Conservation (phyloP, 1,140 invertebrate genomes). For the Drosophila azteca region DNA sequence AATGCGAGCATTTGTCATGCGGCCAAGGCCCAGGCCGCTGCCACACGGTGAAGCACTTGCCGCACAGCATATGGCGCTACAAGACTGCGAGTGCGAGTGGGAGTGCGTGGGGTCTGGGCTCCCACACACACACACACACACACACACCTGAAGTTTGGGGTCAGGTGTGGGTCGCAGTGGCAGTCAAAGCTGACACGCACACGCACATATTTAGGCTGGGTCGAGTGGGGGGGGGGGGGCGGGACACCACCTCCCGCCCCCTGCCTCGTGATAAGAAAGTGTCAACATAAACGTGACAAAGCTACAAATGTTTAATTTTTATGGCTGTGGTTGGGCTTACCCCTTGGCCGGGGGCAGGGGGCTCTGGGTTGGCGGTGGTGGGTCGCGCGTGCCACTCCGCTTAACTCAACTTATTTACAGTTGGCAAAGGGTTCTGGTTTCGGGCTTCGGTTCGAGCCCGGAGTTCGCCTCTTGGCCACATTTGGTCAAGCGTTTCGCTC, state of each 20-base stretch:
- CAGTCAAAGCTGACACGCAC: conserved; percentile 77
- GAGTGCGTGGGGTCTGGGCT: conserved; percentile 5
- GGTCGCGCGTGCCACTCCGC: conserved; percentile 51
- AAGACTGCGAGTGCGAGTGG: conserved; percentile 17
- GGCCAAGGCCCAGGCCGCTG: conserved; percentile 29
- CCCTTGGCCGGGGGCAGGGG: conserved; percentile 1
- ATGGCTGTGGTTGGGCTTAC: conserved; percentile 53
- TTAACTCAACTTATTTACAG: conserved; percentile 79
- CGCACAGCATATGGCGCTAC: conserved; percentile 52
- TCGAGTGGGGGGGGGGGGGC: conserved; percentile 36
- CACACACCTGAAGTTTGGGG: conserved; percentile 44
- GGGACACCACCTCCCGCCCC: conserved; percentile 24
- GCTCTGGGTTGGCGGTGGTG: conserved; percentile 6
- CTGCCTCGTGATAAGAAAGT: conserved; percentile 76
- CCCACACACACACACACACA: conserved; percentile 34
- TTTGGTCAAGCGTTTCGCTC: conserved; percentile 59
- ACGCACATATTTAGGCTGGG: conserved; percentile 73
- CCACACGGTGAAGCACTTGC: conserved; percentile 48
- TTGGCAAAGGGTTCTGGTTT: conserved; percentile 65
- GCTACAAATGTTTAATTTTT: conserved; percentile 83
- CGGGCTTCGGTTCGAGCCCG: conserved; percentile 27
- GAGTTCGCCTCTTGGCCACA: conserved; percentile 56
- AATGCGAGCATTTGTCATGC: conserved; percentile 35
- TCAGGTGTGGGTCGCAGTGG: conserved; percentile 61
- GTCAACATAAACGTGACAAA: conserved; percentile 82